phyloP scores from a whole-genome alignment of 2,797 vertebrate genomes.

The Amazona finschi region DNA sequence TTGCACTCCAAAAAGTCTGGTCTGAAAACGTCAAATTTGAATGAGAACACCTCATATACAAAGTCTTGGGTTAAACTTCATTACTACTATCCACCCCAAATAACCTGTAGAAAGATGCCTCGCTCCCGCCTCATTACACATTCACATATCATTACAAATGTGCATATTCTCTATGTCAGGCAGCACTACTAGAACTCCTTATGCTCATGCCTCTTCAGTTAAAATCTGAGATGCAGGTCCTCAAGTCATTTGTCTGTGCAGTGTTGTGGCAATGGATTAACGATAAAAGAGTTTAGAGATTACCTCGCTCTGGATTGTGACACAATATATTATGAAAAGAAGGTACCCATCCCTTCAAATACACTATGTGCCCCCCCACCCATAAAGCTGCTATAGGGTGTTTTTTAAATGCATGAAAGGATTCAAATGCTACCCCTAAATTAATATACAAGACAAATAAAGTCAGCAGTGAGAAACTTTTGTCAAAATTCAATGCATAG shows the following conservation, averaged over 20 bases:
- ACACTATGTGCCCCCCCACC: background rate
- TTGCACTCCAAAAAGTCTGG: background rate
- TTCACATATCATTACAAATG: rapidly evolving
- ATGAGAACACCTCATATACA: background rate
- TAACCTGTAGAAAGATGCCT: background rate
- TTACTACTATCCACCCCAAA: background rate
- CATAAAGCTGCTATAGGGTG: background rate
- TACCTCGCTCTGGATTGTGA: background rate
- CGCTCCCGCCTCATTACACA: background rate
- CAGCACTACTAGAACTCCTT: background rate
- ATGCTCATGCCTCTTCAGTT: background rate
- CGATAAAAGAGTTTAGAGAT: background rate
- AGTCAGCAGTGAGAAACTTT: background rate
- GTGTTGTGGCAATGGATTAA: background rate
- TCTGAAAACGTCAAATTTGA: background rate
- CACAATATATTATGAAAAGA: background rate
- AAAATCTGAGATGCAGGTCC: background rate
- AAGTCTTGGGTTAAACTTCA: background rate
- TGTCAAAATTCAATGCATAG: background rate
- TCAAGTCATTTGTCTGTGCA: background rate
- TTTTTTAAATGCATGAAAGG: background rate
- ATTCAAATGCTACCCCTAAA: background rate
- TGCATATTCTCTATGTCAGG: background rate
- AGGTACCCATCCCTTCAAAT: background rate
- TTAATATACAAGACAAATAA: background rate